phyloP scores from a whole-genome alignment of 2,888 invertebrate species.

The Seladonia tumulorum region DNA sequence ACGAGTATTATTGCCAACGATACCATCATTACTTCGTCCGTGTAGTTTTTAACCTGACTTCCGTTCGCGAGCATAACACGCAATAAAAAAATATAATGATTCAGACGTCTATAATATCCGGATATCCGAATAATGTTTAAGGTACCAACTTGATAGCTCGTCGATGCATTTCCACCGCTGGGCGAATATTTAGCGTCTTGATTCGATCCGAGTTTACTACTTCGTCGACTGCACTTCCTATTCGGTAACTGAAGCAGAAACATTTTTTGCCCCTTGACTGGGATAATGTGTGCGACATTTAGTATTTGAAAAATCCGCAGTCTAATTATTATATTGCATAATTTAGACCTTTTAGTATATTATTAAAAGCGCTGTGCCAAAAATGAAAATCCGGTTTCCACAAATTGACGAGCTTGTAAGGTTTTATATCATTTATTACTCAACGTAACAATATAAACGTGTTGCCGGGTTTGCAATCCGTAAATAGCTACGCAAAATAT shows the following conservation, averaged over 20 bases:
- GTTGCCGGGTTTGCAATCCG: no score
- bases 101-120: neutral
- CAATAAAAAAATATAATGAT: neutral
- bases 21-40: neutral
- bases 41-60: neutral
- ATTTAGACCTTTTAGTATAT: no score
- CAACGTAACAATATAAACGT: no score
- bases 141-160: neutral
- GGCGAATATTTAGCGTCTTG: neutral
- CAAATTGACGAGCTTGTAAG: no score
- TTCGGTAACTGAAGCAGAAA: neutral
- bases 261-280: no score
- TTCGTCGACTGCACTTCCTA: neutral
- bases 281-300: no score
- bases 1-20: neutral
- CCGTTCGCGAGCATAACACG: neutral
- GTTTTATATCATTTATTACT: no score
- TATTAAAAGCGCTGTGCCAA: no score
- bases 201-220: neutral
- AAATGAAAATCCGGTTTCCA: no score
- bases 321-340: no score
- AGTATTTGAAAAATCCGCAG: no score
- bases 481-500: no score
- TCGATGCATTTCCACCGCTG: neutral
- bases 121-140: neutral